Evolutionary conservation across 2,113 vertebrate genomes (phyloP).

Genomic region (Suncus etruscus): DNA sequence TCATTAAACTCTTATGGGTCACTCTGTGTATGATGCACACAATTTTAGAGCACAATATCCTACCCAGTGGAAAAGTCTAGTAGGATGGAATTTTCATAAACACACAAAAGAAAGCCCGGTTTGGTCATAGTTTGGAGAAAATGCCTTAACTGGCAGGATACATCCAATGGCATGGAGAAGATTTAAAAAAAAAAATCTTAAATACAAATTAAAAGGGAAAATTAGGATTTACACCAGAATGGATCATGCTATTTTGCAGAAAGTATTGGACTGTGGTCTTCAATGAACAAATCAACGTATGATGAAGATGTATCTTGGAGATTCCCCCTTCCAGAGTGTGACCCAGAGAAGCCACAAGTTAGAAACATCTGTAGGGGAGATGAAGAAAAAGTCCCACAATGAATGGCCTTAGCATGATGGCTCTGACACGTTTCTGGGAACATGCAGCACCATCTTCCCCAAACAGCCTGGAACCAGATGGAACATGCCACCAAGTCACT

Average conservation of each 20-base stretch:
- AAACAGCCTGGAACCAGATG: background rate
- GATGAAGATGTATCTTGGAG: background rate
- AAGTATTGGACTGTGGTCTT: background rate
- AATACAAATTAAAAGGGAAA: background rate
- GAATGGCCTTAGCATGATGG: no score
- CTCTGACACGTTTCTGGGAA: no score
- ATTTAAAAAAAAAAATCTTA: background rate
- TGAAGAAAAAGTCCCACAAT: no score
- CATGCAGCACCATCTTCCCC: no score
- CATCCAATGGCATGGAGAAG: background rate
- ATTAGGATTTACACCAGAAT: background rate
- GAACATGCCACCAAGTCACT: background rate
- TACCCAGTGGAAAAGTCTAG: background rate
- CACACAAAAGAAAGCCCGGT: background rate
- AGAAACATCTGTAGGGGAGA: no score
- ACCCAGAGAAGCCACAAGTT: no score
- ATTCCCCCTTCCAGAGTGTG: no score
- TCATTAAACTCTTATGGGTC: background rate
- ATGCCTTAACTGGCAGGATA: background rate
- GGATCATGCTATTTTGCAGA: background rate
- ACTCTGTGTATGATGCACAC: background rate
- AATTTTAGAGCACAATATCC: background rate
- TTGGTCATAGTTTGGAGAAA: background rate
- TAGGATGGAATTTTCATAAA: background rate
- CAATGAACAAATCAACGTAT: background rate